Evolutionary conservation across 1,140 invertebrate genomes (phyloP), one percentile per base, ranked within the genome.

Genomic region (Odontomachus brunneus): DNA sequence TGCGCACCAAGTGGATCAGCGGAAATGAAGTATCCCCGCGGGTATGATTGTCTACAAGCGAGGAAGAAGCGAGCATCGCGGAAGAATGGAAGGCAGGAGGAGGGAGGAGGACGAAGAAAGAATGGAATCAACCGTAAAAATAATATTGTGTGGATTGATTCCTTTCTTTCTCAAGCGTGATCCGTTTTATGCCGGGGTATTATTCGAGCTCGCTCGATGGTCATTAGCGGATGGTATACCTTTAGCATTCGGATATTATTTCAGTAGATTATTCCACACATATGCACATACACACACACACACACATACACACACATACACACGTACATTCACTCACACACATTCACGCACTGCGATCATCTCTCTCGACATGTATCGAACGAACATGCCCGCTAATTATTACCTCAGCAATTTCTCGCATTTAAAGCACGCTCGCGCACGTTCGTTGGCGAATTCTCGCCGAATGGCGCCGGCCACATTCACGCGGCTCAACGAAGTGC

Each of bases 401-500:
- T 66, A n/a, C 12, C 14, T 59, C 15, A 12, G 33, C 24, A 44
- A 74, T 24, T 49, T 49, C 38, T 48, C 17, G 15, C 1, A 29
- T 62, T 44, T 51, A 74, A 49, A 14, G 24, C 38, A 33, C 26
- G 51, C 38, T 55, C 38, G 44, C 29, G 4, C 19, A 22, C 38
- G 38, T 7, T 44, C 38, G 4, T 11, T 11, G 38, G 38, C 38
- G 26, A 76, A 76, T 53, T 76, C 29, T 24, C 14, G 17, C 29
- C 19, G 14, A 49, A 62, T 11, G 38, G 17, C 26, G 48, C 4
- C 48, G 33, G 38, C 38, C 53, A 15, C 15, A 66, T 66, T 38
- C 22, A 11, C 51, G 26, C 24, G 29, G 48, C 63, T 66, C n/a
- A 38, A 55, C 49, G 15, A 76, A 76, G 49, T 55, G 62, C 29